Evolutionary conservation across 37 sponge, comb jelly and placozoan genomes (phyloP), one percentile per base, ranked within the genome.

Genomic region (Aphrocallistes beatrix): DNA sequence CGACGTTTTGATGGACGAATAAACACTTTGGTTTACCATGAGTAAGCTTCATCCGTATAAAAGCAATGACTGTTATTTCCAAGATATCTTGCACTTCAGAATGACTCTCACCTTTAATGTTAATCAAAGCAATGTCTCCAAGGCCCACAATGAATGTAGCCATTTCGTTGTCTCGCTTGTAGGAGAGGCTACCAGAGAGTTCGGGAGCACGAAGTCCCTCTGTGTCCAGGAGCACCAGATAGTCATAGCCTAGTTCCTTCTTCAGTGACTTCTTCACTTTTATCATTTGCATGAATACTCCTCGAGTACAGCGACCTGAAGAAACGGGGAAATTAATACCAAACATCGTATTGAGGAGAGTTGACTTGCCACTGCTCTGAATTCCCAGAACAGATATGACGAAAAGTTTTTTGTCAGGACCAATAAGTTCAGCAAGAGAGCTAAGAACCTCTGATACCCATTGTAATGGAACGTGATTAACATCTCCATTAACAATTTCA

Each of bases 1-100:
- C 38, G 25, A 88, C 88, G 60, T 88, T 88, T 38, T 88, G 88
- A 40, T 88, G 88, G 23, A 88, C 88, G 45, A 88, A 88, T 23
- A 84, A 81, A 32, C 88, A 88, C 3, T 81, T 84, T 1, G 84
- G 84, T 1, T 38, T 51, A 36, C 47, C 9, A 1, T 23, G 23
- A 8, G 84, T 84, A 39, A 28, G 47, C 36, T 84, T 84, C 88
- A 88, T 88, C 0, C 88, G 23, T 38, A 88, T 75, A 38, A 88
- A 88, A 49, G 88, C 88, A 84, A 84, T 84, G 13, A 84, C 69
- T 84, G 88, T n/a, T 51, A 81, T 88, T 81, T 87, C 84, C 38
- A 87, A 21, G 30, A 87, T 87, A 50, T 87, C 84, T 23, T 83
- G 38, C 21, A 87, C 37, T 0, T 87, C 84, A 38, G 47, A 84